Percentiles rank a stretch among this genome's conserved stretches.
Conservation (phyloP, 1,140 invertebrate species). For the Drosophila arawakana region DNA sequence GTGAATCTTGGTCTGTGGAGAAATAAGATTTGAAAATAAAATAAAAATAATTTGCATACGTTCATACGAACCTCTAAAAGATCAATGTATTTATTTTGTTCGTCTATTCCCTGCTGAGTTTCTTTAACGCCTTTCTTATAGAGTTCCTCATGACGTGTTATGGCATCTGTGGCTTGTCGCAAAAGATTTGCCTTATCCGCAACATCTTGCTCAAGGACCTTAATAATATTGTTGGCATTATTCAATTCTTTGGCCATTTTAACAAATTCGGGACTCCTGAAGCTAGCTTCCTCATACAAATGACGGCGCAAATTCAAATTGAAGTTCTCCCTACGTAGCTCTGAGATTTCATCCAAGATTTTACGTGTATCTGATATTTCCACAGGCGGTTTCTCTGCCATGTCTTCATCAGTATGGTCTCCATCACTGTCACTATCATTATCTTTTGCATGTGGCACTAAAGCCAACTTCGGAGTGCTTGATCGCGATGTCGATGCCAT, state of each 20-base stretch:
- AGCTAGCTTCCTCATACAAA: background rate
- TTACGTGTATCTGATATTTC: background rate
- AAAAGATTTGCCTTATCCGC: background rate
- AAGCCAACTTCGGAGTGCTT: no score
- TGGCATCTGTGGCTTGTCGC: background rate
- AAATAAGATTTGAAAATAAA: background rate
- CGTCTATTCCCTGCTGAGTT: background rate
- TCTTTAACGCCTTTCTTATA: background rate
- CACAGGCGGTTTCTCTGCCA: no score
- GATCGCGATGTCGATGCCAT: no score
- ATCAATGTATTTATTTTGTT: background rate
- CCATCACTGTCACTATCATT: no score
- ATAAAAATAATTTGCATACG: no score
- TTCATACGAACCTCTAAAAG: background rate
- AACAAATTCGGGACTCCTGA: background rate
- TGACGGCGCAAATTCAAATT: constrained; percentile 8
- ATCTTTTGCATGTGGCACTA: no score
- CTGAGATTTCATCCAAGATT: background rate
- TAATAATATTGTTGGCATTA: background rate
- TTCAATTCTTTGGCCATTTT: background rate
- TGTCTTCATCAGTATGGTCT: background rate
- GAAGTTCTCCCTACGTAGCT: constrained; percentile 13
- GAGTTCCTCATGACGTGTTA: background rate
- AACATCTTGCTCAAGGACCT: background rate
- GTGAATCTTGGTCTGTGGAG: background rate